Conservation (phyloP, 2,113 vertebrate genomes). For the Isurus oxyrinchus region DNA sequence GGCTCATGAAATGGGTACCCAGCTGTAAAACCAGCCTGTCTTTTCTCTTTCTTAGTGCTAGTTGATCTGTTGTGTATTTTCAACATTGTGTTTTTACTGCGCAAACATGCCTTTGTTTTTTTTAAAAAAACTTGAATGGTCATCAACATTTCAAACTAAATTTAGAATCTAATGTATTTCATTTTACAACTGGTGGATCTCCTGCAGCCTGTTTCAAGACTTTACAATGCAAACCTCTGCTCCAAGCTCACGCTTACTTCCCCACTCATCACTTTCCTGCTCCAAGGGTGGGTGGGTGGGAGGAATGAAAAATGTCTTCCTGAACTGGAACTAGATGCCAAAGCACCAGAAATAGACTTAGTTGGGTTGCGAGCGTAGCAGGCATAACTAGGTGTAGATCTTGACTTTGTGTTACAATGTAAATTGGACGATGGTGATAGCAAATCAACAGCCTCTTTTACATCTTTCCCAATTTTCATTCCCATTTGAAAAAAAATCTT, state of each 20-base stretch:
- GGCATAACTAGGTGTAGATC: too few relatives aligned
- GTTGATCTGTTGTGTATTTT: not conserved
- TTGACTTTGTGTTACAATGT: not conserved
- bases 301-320: not conserved
- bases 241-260: not conserved
- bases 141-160: too few relatives aligned
- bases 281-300: not conserved
- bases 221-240: not conserved
- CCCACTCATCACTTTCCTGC: not conserved
- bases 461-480: too few relatives aligned
- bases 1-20: too few relatives aligned
- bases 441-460: not conserved
- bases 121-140: too few relatives aligned
- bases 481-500: too few relatives aligned
- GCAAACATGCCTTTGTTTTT: not conserved
- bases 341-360: not conserved
- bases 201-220: not conserved
- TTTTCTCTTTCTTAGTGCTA: not conserved
- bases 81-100: not conserved
- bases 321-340: not conserved
- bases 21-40: not conserved
- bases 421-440: not conserved
- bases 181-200: too few relatives aligned
- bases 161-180: too few relatives aligned
- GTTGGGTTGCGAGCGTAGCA: not conserved